A percentile compares a stretch with the other conserved stretches of the same genome.
Evolutionary conservation across 1,140 invertebrate genomes (phyloP).

Genomic region (Drosophila mayri): DNA sequence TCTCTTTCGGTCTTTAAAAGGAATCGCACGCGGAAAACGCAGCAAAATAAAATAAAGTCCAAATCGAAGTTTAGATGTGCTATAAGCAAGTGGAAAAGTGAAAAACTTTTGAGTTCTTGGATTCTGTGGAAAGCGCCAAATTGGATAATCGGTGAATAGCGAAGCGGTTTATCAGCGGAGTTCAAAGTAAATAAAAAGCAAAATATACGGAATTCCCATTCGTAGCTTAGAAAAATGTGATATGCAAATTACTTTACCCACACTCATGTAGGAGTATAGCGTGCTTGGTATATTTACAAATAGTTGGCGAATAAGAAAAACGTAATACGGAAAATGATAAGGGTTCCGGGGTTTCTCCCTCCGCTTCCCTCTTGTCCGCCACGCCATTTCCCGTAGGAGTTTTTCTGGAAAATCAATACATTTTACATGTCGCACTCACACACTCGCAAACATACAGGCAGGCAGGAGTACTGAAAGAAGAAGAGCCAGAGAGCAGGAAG

Average conservation of each 20-base stretch:
- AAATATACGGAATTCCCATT: conserved; percentile 12
- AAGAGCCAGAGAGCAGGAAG: conserved; percentile 49
- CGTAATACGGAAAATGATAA: conserved; percentile 28
- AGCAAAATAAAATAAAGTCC: conserved; percentile 34
- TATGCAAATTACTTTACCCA: conserved; percentile 30
- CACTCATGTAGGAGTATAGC: not conserved
- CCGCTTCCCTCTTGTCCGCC: not conserved
- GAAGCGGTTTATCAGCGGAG: conserved; percentile 30
- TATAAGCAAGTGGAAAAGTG: conserved; percentile 64
- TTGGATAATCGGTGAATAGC: conserved; percentile 16
- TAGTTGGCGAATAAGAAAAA: conserved; percentile 13
- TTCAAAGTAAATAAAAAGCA: conserved; percentile 38
- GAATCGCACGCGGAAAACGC: conserved; percentile 70
- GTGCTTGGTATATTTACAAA: conserved; percentile 27
- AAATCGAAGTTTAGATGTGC: conserved; percentile 52
- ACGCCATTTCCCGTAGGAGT: conserved; percentile 49
- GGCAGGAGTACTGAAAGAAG: conserved; percentile 28
- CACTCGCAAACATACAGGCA: conserved; percentile 26
- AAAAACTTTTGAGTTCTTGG: conserved; percentile 15
- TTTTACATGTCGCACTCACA: conserved; percentile 55
- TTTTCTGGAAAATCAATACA: conserved; percentile 72
- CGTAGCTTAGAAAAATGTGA: conserved; percentile 24
- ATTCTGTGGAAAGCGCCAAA: conserved; percentile 26
- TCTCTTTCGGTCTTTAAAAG: conserved; percentile 80
- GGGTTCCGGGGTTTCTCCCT: conserved; percentile 13